Percentiles rank a stretch among this genome's conserved stretches.
phyloP scores from a whole-genome alignment of 53 echinoderm and acorn worm genomes.

The Astropecten irregularis region DNA sequence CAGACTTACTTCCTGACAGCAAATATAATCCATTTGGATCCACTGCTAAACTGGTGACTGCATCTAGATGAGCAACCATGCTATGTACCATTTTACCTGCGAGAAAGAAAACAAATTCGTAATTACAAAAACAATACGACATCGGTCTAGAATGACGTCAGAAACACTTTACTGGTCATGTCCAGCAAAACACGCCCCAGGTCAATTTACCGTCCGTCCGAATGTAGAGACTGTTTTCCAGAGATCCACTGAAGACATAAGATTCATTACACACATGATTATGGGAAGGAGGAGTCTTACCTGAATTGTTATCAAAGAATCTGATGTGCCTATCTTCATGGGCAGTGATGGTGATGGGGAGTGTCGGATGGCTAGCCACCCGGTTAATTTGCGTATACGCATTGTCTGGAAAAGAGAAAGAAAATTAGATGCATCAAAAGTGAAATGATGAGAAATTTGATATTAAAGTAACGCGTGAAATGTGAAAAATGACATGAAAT shows the following conservation, averaged over 20 bases:
- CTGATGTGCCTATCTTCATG: constrained; percentile 99
- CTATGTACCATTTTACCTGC: constrained; percentile 93
- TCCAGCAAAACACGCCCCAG: no score
- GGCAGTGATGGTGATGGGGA: constrained; percentile 98
- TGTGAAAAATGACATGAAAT: no score
- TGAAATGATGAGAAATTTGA: not conserved
- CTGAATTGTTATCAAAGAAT: constrained; percentile 99
- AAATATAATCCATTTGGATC: constrained; percentile 98
- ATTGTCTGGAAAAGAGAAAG: constrained; percentile 58
- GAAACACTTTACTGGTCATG: no score
- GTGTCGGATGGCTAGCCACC: constrained; percentile 95
- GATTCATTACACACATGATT: no score
- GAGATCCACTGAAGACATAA: no score
- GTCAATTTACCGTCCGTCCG: no score
- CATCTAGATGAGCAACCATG: constrained; percentile 98
- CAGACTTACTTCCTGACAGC: constrained; percentile 98
- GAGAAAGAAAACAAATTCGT: no score
- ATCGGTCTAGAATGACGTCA: no score
- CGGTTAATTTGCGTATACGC: constrained; percentile 83
- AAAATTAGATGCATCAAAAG: not conserved
- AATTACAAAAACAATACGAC: no score
- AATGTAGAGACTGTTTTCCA: no score
- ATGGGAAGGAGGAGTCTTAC: no score
- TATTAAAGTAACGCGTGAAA: not conserved
- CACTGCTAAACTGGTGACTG: constrained; percentile 95